Conservation (phyloP, 2,113 vertebrate species). For the Cygnus atratus region DNA sequence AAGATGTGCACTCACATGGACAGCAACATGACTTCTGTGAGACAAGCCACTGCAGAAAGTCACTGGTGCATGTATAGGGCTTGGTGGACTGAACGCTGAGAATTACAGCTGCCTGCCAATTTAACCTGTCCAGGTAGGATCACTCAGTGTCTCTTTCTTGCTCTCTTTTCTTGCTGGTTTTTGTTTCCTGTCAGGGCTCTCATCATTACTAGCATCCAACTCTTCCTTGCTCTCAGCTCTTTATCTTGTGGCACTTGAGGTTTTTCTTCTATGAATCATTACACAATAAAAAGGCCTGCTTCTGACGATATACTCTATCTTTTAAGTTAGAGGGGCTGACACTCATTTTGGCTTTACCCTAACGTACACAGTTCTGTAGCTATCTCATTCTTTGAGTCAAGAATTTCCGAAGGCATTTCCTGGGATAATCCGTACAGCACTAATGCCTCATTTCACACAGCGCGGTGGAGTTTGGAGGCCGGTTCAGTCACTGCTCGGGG, state of each 20-base stretch:
- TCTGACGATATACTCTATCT: neutral
- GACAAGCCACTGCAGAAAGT: neutral
- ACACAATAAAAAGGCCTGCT: neutral
- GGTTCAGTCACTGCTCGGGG: neutral
- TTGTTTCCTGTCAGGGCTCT: neutral
- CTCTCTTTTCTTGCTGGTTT: neutral
- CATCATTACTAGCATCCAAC: neutral
- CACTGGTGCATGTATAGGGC: neutral
- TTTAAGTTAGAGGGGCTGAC: constrained; percentile 41
- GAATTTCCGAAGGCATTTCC: constrained; percentile 32
- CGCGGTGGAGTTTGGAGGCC: neutral
- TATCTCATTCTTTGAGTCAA: constrained; percentile 45
- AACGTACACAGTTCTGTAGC: constrained; percentile 8
- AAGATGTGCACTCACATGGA: neutral
- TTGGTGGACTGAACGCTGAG: neutral
- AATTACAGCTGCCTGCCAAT: neutral
- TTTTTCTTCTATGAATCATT: neutral
- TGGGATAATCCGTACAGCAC: neutral
- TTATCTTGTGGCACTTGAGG: neutral
- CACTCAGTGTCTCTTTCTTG: neutral
- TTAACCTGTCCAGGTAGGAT: neutral
- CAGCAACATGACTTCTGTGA: neutral
- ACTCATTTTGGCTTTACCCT: constrained; percentile 16
- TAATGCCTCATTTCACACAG: neutral
- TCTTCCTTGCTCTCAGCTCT: neutral